Evolutionary conservation across 2,888 invertebrate species (phyloP), one percentile per base, ranked within the genome.

Genomic region (Sipunculus nudus): DNA sequence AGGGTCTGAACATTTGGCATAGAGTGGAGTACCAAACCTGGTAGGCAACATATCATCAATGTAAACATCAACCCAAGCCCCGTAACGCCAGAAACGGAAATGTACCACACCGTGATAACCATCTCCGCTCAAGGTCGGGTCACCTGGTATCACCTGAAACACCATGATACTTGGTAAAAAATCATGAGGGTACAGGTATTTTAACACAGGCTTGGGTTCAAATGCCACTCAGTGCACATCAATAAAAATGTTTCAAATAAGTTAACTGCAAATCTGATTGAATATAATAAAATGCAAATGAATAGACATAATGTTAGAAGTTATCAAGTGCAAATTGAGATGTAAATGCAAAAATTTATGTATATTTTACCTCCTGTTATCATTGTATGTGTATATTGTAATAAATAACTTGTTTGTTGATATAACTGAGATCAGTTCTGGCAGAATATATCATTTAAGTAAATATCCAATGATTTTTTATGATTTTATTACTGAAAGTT

Each of bases 81-180:
- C 85, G 69, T 82, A 85, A 13, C 83, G 67, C 85, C 85, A 85
- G 67, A 85, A 83, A 8, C 77, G 75, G 66, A 84, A 84, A 41
- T 77, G 75, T 1, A 84, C 74, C 6, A 83, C 62, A 1, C 85
- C 85, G 29, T 72, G 75, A 68, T 85, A 84, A n/a, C 61, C 68
- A 25, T 53, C 43, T 0, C 83, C 84, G 60, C 68, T 73, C 25
- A 85, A 70, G 1, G 75, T 75, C 63, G 82, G 82, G 59, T 81
- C 75, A 6, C 69, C 70, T 0, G 78, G 77, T 54, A 83, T 75
- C 61, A 84, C 82, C 76, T 79, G 62, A 2, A 43, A 61, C 40
- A 38, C 21, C 19, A 57, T 10, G 43, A 29, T 39, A 16, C n/a
- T 29, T 31, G 52, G 43, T 16, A 13, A 32, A 31, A 31, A 8